phyloP scores from a whole-genome alignment of 2,113 vertebrate genomes.

The Clinocottus analis region DNA sequence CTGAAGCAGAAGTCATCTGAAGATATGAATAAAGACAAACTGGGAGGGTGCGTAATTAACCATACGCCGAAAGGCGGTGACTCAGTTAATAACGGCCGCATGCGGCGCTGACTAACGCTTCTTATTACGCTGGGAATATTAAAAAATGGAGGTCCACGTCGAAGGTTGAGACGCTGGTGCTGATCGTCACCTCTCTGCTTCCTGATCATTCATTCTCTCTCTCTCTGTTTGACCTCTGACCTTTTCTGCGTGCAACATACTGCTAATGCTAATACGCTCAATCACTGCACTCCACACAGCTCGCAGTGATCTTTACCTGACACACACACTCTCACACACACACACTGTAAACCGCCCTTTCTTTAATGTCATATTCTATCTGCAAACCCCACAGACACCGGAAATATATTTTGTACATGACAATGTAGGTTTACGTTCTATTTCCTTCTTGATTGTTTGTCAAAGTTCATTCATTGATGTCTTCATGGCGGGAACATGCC shows the following conservation, averaged over 20 bases:
- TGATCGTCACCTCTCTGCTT: neutral
- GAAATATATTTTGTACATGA: neutral
- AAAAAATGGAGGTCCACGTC: neutral
- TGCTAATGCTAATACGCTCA: constrained; percentile 37
- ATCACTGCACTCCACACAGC: constrained; percentile 17
- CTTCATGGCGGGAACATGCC: no score
- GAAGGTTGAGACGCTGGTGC: neutral
- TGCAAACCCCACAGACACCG: neutral
- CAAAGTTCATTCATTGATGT: neutral
- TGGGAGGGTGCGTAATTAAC: neutral
- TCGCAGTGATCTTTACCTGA: constrained; percentile 43
- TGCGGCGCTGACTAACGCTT: neutral
- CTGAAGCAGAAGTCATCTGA: neutral
- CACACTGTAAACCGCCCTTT: neutral
- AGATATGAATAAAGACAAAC: neutral
- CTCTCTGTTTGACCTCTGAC: constrained; percentile 41
- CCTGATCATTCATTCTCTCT: neutral
- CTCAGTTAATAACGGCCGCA: no score
- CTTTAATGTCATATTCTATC: neutral
- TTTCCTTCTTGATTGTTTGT: no score
- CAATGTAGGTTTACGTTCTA: neutral
- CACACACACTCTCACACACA: neutral
- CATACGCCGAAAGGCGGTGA: neutral
- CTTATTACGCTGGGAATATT: neutral
- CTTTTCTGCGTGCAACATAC: constrained; percentile 32